phyloP scores from a whole-genome alignment of 2,113 vertebrate genomes.

The Neodontobutis hainanensis region DNA sequence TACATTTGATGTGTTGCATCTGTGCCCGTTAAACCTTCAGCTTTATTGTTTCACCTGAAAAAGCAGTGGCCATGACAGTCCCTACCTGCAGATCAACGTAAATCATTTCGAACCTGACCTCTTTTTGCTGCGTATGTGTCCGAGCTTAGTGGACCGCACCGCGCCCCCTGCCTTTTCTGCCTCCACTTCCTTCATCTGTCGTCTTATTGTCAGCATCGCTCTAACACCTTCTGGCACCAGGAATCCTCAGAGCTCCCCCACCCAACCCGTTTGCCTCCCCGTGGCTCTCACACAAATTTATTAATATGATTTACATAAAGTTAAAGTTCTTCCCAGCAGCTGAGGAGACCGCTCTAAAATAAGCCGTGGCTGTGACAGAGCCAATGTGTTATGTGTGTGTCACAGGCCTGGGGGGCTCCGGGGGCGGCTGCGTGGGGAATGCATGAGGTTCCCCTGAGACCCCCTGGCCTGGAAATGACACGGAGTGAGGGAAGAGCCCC shows the following conservation, averaged over 20 bases:
- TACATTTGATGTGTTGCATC: no score
- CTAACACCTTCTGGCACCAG: slow-evolving; percentile 65
- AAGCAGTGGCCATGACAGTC: slow-evolving; percentile 13
- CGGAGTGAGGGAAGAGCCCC: slow-evolving; percentile 78
- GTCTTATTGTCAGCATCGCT: slow-evolving; percentile 67
- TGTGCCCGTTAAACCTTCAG: no score
- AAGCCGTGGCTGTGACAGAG: slow-evolving; percentile 76
- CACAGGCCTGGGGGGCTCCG: slow-evolving; percentile 61
- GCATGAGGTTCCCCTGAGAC: slow-evolving; percentile 44
- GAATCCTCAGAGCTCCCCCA: slow-evolving; percentile 69
- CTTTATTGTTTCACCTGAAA: slow-evolving; percentile 28
- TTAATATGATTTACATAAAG: slow-evolving; percentile 86
- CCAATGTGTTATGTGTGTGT: slow-evolving; percentile 79
- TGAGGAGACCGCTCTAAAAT: slow-evolving; percentile 80
- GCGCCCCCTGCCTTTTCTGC: slow-evolving; percentile 17
- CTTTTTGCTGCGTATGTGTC: no score
- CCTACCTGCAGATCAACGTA: slow-evolving; percentile 38
- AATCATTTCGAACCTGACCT: slow-evolving; percentile 51
- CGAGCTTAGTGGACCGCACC: slow-evolving; percentile 36
- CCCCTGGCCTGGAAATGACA: slow-evolving; percentile 79
- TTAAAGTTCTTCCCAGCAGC: slow-evolving; percentile 68
- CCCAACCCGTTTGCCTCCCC: slow-evolving; percentile 14
- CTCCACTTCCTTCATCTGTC: slow-evolving; percentile 56
- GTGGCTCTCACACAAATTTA: slow-evolving; percentile 72
- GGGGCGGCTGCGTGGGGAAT: slow-evolving; percentile 50